A percentile compares a stretch with the other conserved stretches of the same genome.
phyloP scores from a whole-genome alignment of 1,140 invertebrate species.

The Heterodera schachtii region DNA sequence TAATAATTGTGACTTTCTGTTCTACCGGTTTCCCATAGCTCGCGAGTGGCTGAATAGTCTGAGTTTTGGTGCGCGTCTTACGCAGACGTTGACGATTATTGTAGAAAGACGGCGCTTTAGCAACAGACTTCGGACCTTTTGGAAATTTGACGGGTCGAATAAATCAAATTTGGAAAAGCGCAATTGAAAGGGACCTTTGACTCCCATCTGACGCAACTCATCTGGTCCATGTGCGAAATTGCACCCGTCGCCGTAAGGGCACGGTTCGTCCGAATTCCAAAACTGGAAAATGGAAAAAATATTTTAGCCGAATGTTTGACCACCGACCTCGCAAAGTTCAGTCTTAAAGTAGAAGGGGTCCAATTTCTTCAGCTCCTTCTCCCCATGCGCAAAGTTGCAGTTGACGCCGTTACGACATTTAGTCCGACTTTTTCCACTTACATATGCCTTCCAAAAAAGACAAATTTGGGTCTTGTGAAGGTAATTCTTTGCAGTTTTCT shows the following conservation, averaged over 20 bases:
- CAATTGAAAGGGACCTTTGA: neutral
- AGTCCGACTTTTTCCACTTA: neutral
- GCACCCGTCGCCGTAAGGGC: neutral
- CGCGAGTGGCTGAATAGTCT: neutral
- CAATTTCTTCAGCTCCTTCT: neutral
- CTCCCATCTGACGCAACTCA: neutral
- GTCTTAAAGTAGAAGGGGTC: neutral
- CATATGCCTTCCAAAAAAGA: neutral
- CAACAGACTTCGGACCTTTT: neutral
- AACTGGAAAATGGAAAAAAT: neutral
- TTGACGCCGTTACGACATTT: neutral
- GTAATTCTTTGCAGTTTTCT: neutral
- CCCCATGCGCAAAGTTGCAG: neutral
- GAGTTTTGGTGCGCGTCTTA: neutral
- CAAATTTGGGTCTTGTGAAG: neutral
- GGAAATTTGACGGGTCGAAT: neutral
- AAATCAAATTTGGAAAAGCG: neutral
- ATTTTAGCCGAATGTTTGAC: neutral
- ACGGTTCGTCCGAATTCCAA: neutral
- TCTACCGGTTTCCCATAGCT: neutral
- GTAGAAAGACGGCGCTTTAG: neutral
- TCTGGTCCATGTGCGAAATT: neutral
- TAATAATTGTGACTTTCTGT: neutral
- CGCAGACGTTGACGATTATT: neutral
- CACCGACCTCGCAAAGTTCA: neutral